Percentiles rank a stretch among this genome's conserved stretches.
Conservation (phyloP, 2,113 vertebrate species). For the Rhizomys pruinosus region DNA sequence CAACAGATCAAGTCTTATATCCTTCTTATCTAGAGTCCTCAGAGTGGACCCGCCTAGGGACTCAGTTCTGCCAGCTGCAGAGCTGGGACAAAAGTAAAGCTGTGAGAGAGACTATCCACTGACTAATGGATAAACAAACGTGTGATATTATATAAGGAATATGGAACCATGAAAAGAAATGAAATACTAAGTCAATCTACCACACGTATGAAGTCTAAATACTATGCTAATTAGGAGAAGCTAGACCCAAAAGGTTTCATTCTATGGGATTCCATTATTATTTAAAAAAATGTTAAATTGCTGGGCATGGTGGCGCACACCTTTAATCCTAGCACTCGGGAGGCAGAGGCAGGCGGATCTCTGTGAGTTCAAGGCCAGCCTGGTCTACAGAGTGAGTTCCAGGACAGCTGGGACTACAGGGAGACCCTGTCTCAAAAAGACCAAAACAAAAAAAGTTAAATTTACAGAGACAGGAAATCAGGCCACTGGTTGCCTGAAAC, state of each 20-base stretch:
- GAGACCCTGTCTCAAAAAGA: no score
- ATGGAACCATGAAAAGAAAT: not conserved
- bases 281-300: not conserved
- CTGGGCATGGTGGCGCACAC: no score
- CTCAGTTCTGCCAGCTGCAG: not conserved
- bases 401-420: no score
- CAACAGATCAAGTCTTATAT: not conserved
- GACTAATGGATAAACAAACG: no score
- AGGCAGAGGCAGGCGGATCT: no score
- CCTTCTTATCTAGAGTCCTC: not conserved
- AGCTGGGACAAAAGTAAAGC: not conserved
- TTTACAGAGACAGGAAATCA: not conserved
- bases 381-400: no score
- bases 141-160: not conserved
- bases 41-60: not conserved
- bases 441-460: no score
- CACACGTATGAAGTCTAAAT: not conserved
- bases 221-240: not conserved
- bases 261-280: not conserved
- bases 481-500: not conserved
- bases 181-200: not conserved
- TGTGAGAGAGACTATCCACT: not conserved
- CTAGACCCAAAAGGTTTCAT: not conserved
- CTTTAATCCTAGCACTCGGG: no score
- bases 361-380: no score